Percentiles rank a stretch among this genome's conserved stretches.
Evolutionary conservation across 2,888 invertebrate species (phyloP).

Genomic region (Drosophila barbarae): DNA sequence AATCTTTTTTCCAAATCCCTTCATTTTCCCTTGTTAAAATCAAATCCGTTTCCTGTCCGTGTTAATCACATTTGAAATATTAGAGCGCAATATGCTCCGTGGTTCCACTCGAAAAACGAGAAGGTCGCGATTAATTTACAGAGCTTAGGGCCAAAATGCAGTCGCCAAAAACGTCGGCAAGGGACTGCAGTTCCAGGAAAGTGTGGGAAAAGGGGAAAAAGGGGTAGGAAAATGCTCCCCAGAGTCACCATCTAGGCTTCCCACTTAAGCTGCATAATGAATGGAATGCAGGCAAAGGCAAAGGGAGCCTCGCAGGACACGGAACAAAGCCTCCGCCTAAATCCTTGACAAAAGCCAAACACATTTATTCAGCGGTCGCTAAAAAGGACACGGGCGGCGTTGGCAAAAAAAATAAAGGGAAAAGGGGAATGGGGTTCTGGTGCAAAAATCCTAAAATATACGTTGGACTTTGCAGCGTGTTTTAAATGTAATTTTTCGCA

Average conservation of each 20-base stretch:
- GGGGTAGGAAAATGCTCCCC: background rate
- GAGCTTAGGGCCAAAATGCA: slow-evolving; percentile 62
- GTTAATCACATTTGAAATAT: slow-evolving; percentile 75
- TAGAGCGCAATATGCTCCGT: slow-evolving; percentile 50
- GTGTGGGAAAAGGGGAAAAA: background rate
- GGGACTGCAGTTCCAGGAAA: slow-evolving; percentile 22
- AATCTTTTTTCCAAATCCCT: background rate
- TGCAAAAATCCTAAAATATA: slow-evolving; percentile 72
- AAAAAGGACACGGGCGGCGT: slow-evolving; percentile 27
- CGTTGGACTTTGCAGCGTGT: slow-evolving; percentile 59
- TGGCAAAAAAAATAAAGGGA: slow-evolving; percentile 7
- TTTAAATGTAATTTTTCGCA: slow-evolving; percentile 73
- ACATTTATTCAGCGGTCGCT: slow-evolving; percentile 68
- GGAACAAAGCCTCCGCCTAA: slow-evolving; percentile 59
- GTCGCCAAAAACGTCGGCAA: slow-evolving; percentile 45
- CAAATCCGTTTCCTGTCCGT: slow-evolving; percentile 43
- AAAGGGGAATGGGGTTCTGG: background rate
- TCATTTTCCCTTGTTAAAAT: slow-evolving; percentile 33
- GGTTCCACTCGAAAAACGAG: slow-evolving; percentile 11
- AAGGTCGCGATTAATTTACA: slow-evolving; percentile 72
- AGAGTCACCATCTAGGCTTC: slow-evolving; percentile 16
- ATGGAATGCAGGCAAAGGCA: slow-evolving; percentile 65
- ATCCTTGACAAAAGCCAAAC: slow-evolving; percentile 71
- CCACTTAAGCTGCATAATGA: slow-evolving; percentile 74
- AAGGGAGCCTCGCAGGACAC: slow-evolving; percentile 50